Evolutionary conservation across 2,888 invertebrate species (phyloP), one percentile per base, ranked within the genome.

Genomic region (Ferrisia virgata): DNA sequence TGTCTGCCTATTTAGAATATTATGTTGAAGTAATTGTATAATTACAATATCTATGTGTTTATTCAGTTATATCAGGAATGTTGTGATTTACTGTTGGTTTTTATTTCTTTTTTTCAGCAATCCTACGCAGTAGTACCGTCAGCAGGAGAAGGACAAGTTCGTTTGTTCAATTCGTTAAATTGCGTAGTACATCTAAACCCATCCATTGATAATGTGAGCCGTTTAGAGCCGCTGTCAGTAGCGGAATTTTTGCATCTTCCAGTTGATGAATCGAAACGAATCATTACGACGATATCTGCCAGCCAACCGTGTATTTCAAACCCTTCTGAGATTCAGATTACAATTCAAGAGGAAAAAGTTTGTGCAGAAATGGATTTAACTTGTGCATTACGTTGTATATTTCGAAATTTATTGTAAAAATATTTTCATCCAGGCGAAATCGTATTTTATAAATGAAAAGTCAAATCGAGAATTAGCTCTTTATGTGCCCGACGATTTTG

Each of bases 1-100:
- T 96, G 39, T 96, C 98, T 0, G 97, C 94, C 3, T 87, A 91
- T 79, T 88, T 92, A 0, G 91, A 92, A 87, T 85, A 90, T 33
- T 85, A 87, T n/a, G 87, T 90, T 64, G 88, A 90, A 87, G 89
- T 89, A 87, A 86, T 18, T 18, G 22, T 36, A 9, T 18, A 11
- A 11, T 33, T 18, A 22, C 8, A 33, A 8, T 33, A n/a, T 18
- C 1, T 15, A 5, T n/a, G 31, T 69, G 28, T 69, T n/a, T 15
- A n/a, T 76, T 31, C 15, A 6, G 36, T 76, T 76, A 36, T 28
- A 28, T n/a, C 25, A 64, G 28, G 36, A 18, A n/a, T n/a, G 28
- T 11, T 28, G 64, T 64, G 15, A 76, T 36, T 36, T 1, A 33
- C 15, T 33, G 22, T 5, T 31, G 15, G 36, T 39, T 78, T 39